Conservation (phyloP, 30 jellyfish, hydroid and myxozoan species). For the Aurelia aurita complex sp. Pacific region DNA sequence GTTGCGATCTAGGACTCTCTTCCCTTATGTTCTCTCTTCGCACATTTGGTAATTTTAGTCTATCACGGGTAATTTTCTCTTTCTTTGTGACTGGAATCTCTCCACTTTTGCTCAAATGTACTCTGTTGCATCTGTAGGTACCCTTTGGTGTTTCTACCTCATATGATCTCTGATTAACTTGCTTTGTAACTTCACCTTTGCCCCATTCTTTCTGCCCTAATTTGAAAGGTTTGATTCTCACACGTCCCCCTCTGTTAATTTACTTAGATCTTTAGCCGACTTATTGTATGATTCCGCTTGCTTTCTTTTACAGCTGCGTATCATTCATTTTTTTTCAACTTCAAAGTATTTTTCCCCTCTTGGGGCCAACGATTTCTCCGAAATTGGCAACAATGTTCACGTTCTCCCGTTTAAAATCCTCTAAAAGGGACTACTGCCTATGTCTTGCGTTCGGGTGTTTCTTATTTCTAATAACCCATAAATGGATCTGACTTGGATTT, state of each 20-base stretch:
- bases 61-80: too few species aligned
- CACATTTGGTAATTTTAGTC: too few species aligned
- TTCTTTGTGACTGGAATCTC: background rate
- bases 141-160: too few species aligned
- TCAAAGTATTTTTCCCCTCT: conserved; percentile 4
- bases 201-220: background rate
- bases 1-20: too few species aligned
- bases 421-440: conserved; percentile 34
- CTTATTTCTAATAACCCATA: conserved; percentile 14
- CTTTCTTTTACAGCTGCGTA: background rate
- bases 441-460: conserved; percentile 30
- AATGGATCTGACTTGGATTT: conserved; percentile 14
- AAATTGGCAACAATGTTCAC: conserved; percentile 29
- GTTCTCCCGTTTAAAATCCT: conserved; percentile 45
- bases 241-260: conserved; percentile 13
- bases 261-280: background rate
- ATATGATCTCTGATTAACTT: too few species aligned
- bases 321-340: background rate
- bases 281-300: background rate
- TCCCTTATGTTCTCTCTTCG: too few species aligned
- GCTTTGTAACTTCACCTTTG: too few species aligned
- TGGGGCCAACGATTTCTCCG: conserved; percentile 20
- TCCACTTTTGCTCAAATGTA: background rate
- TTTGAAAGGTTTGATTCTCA: conserved; percentile 16
- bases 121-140: too few species aligned